phyloP scores from a whole-genome alignment of 2,797 vertebrate species.

The Phalloptychus januarius region DNA sequence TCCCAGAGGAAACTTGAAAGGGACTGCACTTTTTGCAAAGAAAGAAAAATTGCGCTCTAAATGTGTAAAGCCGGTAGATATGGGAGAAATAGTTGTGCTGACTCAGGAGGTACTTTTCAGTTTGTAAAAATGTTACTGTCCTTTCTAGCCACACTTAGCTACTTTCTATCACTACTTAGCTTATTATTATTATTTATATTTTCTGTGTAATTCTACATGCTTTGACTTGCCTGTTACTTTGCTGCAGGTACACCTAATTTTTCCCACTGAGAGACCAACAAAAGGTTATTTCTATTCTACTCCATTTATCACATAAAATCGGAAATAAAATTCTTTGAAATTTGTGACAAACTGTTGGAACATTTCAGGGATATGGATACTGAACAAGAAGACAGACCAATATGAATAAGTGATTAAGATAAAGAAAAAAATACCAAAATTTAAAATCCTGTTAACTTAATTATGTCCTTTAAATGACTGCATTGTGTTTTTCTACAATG shows the following conservation, averaged over 20 bases:
- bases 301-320: not conserved
- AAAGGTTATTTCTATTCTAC: not conserved
- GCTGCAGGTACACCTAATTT: not conserved
- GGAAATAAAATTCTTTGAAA: not conserved
- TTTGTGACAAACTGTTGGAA: not conserved
- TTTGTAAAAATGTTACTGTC: not conserved
- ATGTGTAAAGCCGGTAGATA: too few relatives aligned
- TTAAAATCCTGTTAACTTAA: slow-evolving; percentile 7
- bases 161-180: too few relatives aligned
- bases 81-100: too few relatives aligned
- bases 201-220: not conserved
- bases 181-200: not conserved
- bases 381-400: not conserved
- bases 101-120: too few relatives aligned
- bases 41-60: too few relatives aligned
- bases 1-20: not conserved
- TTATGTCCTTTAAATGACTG: slow-evolving; percentile 19
- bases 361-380: not conserved
- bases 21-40: too few relatives aligned
- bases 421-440: not conserved
- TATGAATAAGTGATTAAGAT: not conserved
- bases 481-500: slow-evolving; percentile 48
- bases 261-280: not conserved
- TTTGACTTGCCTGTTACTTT: not conserved
- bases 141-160: not conserved